Base-by-base conservation (phyloP, 2,113 vertebrate genomes). In the Hemiprocne comata region DNA sequence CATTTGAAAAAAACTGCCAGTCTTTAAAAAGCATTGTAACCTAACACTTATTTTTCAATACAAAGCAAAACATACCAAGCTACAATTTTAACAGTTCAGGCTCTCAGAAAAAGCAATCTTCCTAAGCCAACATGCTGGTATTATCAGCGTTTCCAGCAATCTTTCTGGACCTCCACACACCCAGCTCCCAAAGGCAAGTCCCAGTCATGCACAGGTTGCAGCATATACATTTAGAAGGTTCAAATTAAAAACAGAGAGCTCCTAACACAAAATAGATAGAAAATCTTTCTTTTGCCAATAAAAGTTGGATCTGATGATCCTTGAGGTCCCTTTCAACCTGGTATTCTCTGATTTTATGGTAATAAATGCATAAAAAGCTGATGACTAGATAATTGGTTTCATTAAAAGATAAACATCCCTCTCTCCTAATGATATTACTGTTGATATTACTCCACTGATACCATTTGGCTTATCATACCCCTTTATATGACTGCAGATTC, bases 371-470 rank as follows among this genome's bases (percentile, higher is more conserved):
- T 74, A 74, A 87, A 84, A 67, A 77, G 46, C 55, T 55, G 61
- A 71, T 7, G 7, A 40, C 20, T 42, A 34, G 69, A 71, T 84
- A 87, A 94, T 11, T 81, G 14, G 34, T 71, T 94, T 81, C 23
- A 94, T 96, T 96, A 92, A 74, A 94, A 95, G 84, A 84, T 74
- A 89, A 91, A 87, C 19, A 50, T 34, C 64, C 67, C 25, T 70
- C 9, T 80, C 46, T 58, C 17, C 20, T 77, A 84, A 80, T n/a
- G 28, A 36, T 60, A 62, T 61, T 58, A 29, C 55, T 66, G 65
- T 69, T 84, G 51, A 58, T 92, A 42, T 31, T 60, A 64, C 48
- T 78, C n/a, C 55, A 81, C 40, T 8, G 5, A 61, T 74, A 92
- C 51, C 25, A 83, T 33, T 42, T 57, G 81, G 76, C 23, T 54